These are phyloP conservation scores for Drosophila recens DNA, from an alignment of 2,888 invertebrate species.

Conservation along the genomic window DNA sequence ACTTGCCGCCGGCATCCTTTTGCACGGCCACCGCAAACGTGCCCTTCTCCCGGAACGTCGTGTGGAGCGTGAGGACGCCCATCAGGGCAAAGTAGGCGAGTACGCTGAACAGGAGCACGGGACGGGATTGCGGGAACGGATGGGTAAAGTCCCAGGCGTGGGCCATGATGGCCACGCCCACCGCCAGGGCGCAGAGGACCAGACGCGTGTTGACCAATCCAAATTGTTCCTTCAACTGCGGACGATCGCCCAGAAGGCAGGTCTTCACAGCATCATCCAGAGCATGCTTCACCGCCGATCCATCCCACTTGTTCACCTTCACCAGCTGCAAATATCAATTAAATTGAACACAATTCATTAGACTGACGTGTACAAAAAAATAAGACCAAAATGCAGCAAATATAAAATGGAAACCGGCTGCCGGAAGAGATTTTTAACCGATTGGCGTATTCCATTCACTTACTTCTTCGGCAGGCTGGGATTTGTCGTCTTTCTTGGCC, in stretches of 20 bases:
- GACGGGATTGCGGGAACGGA: slow-evolving; percentile 97
- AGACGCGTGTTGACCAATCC: slow-evolving; percentile 96
- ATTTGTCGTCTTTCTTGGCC: slow-evolving; percentile 80
- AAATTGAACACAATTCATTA: not conserved
- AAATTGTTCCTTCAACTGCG: slow-evolving; percentile 95
- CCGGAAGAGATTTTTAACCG: not conserved
- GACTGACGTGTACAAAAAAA: slow-evolving; percentile 53
- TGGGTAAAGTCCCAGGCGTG: slow-evolving; percentile 97
- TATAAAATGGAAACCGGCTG: slow-evolving; percentile 24
- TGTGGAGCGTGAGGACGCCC: slow-evolving; percentile 96
- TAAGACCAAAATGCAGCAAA: not conserved
- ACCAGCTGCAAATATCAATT: slow-evolving; percentile 86
- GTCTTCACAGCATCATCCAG: slow-evolving; percentile 98
- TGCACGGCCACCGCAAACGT: slow-evolving; percentile 98
- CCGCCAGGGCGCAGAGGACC: slow-evolving; percentile 95
- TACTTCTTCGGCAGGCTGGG: slow-evolving; percentile 74
- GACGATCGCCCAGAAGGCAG: slow-evolving; percentile 92
- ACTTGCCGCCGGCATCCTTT: slow-evolving; percentile 87
- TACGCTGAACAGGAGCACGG: slow-evolving; percentile 92
- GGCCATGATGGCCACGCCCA: slow-evolving; percentile 96
- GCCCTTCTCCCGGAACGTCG: slow-evolving; percentile 97
- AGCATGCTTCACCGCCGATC: slow-evolving; percentile 98
- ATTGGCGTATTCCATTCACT: not conserved
- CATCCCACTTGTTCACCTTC: slow-evolving; percentile 98
- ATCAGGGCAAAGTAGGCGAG: slow-evolving; percentile 95